Evolutionary conservation across 2,797 vertebrate species (phyloP).

Genomic region (Anguilla pacifica): DNA sequence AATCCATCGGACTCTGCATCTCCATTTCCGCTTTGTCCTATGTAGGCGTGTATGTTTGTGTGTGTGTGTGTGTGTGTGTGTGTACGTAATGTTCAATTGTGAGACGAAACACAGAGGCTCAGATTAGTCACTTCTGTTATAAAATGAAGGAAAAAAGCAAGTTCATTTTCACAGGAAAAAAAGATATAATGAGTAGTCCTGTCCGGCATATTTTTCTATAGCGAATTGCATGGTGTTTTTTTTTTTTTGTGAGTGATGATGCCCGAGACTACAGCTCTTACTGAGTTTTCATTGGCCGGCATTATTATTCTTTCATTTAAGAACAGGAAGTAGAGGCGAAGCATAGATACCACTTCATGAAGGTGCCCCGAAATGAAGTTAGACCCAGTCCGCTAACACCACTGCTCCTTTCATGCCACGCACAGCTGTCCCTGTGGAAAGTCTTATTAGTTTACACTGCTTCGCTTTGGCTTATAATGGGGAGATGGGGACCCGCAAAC

Average conservation of each 20-base stretch:
- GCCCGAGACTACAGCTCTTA: background rate
- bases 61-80: constrained; percentile 65
- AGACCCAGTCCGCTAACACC: background rate
- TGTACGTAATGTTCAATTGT: constrained; percentile 65
- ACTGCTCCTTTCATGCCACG: background rate
- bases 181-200: background rate
- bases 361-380: background rate
- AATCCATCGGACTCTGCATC: constrained; percentile 34
- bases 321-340: background rate
- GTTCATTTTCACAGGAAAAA: background rate
- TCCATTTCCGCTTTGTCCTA: constrained; percentile 50
- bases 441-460: background rate
- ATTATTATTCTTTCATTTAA: background rate
- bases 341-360: background rate
- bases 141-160: constrained; percentile 46
- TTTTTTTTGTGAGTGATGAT: constrained; percentile 30
- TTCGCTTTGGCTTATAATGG: background rate
- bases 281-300: constrained; percentile 3
- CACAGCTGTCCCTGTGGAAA: background rate
- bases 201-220: constrained; percentile 68
- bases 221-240: constrained; percentile 64
- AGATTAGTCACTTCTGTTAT: constrained; percentile 61
- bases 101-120: constrained; percentile 57
- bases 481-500: background rate
- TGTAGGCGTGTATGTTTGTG: constrained; percentile 61